A percentile compares a stretch with the other conserved stretches of the same genome.
Evolutionary conservation across 64 coral and sea anemone genomes (phyloP).

Genomic region (Cladopsammia gracilis): DNA sequence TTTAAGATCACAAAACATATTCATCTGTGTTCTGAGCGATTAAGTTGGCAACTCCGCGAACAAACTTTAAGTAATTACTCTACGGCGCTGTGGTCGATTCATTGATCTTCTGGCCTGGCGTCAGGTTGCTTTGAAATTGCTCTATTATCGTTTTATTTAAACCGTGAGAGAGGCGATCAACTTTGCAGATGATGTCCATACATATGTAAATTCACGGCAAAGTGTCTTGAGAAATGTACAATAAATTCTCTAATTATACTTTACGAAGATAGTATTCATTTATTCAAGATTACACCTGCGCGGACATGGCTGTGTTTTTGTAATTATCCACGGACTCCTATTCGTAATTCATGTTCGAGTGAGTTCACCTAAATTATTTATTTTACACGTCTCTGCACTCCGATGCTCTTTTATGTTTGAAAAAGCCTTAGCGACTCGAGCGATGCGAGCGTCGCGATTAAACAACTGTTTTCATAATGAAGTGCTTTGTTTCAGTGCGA

Average conservation of each 20-base stretch:
- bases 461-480: not conserved
- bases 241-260: constrained; percentile 87
- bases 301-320: constrained; percentile 69
- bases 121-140: constrained; percentile 8
- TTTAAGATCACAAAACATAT: constrained; percentile 11
- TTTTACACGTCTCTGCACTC: constrained; percentile 45
- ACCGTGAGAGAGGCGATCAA: constrained; percentile 83
- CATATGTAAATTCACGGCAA: constrained; percentile 80
- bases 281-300: constrained; percentile 87
- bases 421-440: not conserved
- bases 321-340: constrained; percentile 70
- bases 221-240: constrained; percentile 92
- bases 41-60: not conserved
- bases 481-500: not conserved
- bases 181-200: constrained; percentile 82
- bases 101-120: constrained; percentile 25
- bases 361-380: constrained; percentile 89
- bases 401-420: constrained; percentile 74
- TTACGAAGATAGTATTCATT: constrained; percentile 80
- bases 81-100: not conserved
- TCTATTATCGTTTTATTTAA: constrained; percentile 62
- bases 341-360: constrained; percentile 63
- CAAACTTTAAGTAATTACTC: constrained; percentile 18
- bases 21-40: constrained; percentile 4
- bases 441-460: not conserved